Conservation (phyloP, 2,797 vertebrate species). For the Fringilla coelebs region DNA sequence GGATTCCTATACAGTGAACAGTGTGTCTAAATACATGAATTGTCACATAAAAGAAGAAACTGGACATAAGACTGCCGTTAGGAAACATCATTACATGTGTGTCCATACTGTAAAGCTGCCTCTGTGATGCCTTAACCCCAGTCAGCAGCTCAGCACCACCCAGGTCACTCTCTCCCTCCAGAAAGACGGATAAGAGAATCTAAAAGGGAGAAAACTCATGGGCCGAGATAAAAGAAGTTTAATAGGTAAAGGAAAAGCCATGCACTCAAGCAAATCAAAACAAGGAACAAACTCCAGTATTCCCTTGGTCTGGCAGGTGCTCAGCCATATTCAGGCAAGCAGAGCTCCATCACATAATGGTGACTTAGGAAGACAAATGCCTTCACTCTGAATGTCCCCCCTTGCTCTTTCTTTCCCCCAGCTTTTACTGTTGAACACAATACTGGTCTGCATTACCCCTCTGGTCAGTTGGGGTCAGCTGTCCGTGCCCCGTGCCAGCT, state of each 20-base stretch:
- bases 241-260: not conserved
- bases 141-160: not conserved
- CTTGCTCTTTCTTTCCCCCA: not conserved
- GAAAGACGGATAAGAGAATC: not conserved
- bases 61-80: not conserved
- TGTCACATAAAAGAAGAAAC: not conserved
- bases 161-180: not conserved
- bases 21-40: not conserved
- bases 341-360: rapidly evolving
- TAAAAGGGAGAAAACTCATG: not conserved
- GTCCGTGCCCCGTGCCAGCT: not conserved
- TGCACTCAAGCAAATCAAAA: not conserved
- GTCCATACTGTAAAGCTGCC: not conserved
- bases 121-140: not conserved
- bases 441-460: rapidly evolving
- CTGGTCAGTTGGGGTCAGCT: not conserved
- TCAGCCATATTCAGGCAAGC: not conserved
- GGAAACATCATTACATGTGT: not conserved
- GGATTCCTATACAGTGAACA: not conserved
- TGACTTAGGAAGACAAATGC: not conserved
- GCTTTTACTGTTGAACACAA: not conserved
- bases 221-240: not conserved
- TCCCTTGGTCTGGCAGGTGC: not conserved
- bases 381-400: not conserved
- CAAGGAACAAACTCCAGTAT: not conserved